Base-by-base conservation (phyloP, 1,140 invertebrate genomes). In the Anadara kagoshimensis region DNA sequence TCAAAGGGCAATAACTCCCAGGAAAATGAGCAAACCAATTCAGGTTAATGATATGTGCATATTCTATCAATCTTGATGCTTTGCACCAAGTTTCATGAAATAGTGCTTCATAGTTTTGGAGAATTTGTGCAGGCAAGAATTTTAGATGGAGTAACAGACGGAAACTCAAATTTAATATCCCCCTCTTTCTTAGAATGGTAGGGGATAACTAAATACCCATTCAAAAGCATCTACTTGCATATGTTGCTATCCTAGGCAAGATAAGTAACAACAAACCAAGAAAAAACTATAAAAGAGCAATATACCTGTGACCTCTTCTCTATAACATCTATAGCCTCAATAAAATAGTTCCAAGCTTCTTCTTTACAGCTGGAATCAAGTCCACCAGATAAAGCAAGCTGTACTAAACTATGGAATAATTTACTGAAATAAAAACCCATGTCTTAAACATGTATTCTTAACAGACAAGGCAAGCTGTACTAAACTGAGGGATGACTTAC, bases 311-410 rank as follows among this genome's bases (percentile, higher is more conserved):
- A 79, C 62, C 69, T 76, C 26, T 79, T 83, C 0, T 83, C 82
- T 5, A 87, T 79, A n/a, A 87, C 56, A 12, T 86, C 85, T 26
- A 83, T 56, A 4, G 82, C 79, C 65, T 88, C 85, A n/a, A 74
- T 66, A 71, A 79, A 85, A 67, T 87, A 86, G 58, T 59, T 76
- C 43, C 76, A 83, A 5, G 83, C 82, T 41, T 88, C 86, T n/a
- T 86, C 76, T 61, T 78, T 83, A 18, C 73, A 75, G 20, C 44
- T 65, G 16, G 58, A 41, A 43, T 79, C 74, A 20, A 66, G 29
- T 47, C 22, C 47, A 56, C 26, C 61, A 45, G 44, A 61, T 43
- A 85, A 68, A 16, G 78, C 75, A 49, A 85, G 22, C 67, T 87
- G 75, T n/a, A 88, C 80, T 43, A 88, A 65, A 58, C 80, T 86